Evolutionary conservation across 2,888 invertebrate genomes (phyloP), one percentile per base, ranked within the genome.

Genomic region (Chloromyia formosa): DNA sequence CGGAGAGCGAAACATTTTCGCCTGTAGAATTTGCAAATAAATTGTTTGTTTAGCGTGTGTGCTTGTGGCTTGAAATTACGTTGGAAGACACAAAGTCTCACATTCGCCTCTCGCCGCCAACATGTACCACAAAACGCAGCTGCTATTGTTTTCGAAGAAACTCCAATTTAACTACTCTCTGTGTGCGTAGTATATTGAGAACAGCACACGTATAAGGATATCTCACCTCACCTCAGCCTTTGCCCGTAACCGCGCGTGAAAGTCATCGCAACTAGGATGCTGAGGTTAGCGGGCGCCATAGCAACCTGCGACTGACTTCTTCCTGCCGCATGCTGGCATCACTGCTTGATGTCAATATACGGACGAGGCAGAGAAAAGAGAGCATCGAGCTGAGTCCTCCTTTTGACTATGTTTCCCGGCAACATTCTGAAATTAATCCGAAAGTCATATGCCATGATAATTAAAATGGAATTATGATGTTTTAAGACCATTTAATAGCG

Each of bases 11-110:
- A 35, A 35, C 49, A n/a, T 49, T 49, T n/a, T 10, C 22, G 16
- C 14, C 27, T 54, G 56, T 54, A 54, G 64, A 74, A 72, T 76
- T 74, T 71, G 71, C 74, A 73, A 76, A 76, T 76, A 76, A 76
- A 76, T 76, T 72, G 76, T 76, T 76, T 74, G 74, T 76, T 76
- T 73, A 76, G 72, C 74, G 72, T 74, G 74, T 72, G 72, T 74
- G 74, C 66, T 74, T 74, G 74, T 72, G 74, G 72, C 71, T 40
- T 66, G 53, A 74, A 74, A 74, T 74, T 76, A 76, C 74, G 60
- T 66, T 58, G 58, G 53, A 20, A 49, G 72, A 76, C 74, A 74
- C 27, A 35, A 7, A 72, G 62, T 72, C 74, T 72, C 76, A n/a
- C n/a, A 74, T 74, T 74, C 74, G 72, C 72, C 7, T 2, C 7